phyloP scores from a whole-genome alignment of 1,140 invertebrate genomes.

The Ostrea denselamellosa region DNA sequence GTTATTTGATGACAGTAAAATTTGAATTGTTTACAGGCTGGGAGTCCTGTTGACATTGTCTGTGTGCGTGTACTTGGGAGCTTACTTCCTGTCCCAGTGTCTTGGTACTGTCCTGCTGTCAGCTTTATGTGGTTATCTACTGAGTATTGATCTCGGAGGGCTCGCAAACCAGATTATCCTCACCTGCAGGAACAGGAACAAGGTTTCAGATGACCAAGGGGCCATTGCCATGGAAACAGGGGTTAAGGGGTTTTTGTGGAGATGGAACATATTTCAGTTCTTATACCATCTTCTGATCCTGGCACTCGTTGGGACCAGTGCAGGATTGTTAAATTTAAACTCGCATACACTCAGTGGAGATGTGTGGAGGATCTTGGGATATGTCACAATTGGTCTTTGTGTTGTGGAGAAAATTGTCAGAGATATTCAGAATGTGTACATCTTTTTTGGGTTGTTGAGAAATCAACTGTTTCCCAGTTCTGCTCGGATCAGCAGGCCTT shows the following conservation, averaged over 20 bases:
- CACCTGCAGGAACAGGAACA: constrained; percentile 60
- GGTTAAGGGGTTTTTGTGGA: constrained; percentile 63
- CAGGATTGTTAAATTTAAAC: constrained; percentile 58
- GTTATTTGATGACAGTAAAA: neutral
- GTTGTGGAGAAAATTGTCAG: constrained; percentile 71
- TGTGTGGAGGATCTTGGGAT: constrained; percentile 67
- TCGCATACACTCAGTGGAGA: constrained; percentile 51
- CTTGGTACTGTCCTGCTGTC: constrained; percentile 69
- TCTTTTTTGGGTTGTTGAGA: constrained; percentile 73
- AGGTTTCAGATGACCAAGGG: constrained; percentile 57
- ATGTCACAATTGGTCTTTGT: constrained; percentile 72
- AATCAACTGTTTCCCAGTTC: constrained; percentile 73
- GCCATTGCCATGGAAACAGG: constrained; percentile 41
- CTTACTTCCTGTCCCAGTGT: constrained; percentile 70
- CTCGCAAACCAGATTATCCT: constrained; percentile 65
- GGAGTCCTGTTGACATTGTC: constrained; percentile 67
- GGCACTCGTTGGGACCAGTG: constrained; percentile 61
- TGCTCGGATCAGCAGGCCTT: constrained; percentile 52
- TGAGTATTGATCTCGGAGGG: constrained; percentile 74
- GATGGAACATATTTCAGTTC: constrained; percentile 67
- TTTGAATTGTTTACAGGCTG: constrained; percentile 68
- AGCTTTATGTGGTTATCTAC: constrained; percentile 71
- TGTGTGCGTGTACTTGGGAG: constrained; percentile 64
- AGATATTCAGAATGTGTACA: constrained; percentile 74
- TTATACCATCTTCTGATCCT: constrained; percentile 73